A percentile compares a stretch with the other conserved stretches of the same genome.
These are phyloP conservation scores for Etheostoma nigrum DNA, from an alignment of 2,797 vertebrate species.

Conservation along the genomic window DNA sequence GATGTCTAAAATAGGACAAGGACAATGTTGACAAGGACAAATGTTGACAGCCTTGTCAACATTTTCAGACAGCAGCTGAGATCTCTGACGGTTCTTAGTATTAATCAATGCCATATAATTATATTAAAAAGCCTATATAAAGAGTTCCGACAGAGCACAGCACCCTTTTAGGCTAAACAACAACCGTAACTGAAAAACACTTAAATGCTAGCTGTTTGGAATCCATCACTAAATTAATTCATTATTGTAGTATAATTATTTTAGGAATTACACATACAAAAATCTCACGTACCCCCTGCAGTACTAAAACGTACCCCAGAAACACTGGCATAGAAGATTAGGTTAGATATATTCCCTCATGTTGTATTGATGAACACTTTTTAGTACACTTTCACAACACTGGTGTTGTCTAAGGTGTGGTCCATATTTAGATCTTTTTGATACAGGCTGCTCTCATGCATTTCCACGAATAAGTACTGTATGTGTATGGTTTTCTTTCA, in stretches of 20 bases:
- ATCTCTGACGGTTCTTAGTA: conserved; percentile 5
- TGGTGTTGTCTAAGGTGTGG: conserved; percentile 24
- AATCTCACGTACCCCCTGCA: no score
- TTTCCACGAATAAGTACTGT: background rate
- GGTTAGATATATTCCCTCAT: background rate
- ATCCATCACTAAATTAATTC: no score
- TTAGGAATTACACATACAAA: no score
- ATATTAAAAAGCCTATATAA: no score
- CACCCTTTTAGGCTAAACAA: no score
- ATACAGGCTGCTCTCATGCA: conserved; percentile 10
- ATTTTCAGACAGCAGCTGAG: conserved; percentile 45
- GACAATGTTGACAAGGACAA: background rate
- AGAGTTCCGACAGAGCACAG: no score
- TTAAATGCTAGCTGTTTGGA: no score
- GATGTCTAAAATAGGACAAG: conserved; percentile 12
- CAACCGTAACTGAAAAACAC: no score
- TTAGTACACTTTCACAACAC: background rate
- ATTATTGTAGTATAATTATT: no score
- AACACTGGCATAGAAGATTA: no score
- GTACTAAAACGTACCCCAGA: no score
- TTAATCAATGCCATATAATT: conserved; percentile 27
- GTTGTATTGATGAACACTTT: background rate
- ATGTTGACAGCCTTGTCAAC: conserved; percentile 1
- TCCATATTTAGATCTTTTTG: conserved; percentile 17
- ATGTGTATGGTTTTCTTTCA: conserved; percentile 12